phyloP scores from a whole-genome alignment of 2,797 vertebrate species.

The Enteromius treurensis region DNA sequence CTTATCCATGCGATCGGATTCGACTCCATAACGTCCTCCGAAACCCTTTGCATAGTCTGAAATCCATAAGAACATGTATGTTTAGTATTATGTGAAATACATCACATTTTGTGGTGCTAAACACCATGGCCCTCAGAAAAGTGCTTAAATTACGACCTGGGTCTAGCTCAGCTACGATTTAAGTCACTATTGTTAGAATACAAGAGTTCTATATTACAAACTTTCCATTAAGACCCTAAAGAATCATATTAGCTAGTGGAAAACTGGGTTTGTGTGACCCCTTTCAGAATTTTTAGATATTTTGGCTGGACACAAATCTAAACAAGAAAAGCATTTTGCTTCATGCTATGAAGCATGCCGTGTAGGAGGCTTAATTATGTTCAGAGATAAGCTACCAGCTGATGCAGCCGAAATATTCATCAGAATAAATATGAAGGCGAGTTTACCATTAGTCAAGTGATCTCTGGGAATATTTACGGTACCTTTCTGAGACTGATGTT shows the following conservation, averaged over 20 bases:
- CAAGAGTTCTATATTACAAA: neutral
- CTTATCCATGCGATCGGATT: slow-evolving; percentile 92
- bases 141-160: neutral
- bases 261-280: too few relatives aligned
- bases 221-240: too few relatives aligned
- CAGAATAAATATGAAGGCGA: neutral
- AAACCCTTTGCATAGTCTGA: slow-evolving; percentile 93
- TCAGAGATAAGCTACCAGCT: neutral
- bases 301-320: too few relatives aligned
- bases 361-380: too few relatives aligned
- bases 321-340: too few relatives aligned
- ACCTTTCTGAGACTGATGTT: slow-evolving; percentile 89
- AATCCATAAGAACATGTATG: neutral
- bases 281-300: too few relatives aligned
- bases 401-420: neutral
- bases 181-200: neutral
- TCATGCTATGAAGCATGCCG: too few relatives aligned
- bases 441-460: neutral
- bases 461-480: neutral
- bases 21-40: slow-evolving; percentile 89
- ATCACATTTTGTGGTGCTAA: neutral
- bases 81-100: neutral
- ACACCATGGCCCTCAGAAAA: neutral
- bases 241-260: too few relatives aligned
- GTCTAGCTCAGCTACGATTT: neutral